Conservation (phyloP, 1,140 invertebrate species). For the Drosophila pectinifera region DNA sequence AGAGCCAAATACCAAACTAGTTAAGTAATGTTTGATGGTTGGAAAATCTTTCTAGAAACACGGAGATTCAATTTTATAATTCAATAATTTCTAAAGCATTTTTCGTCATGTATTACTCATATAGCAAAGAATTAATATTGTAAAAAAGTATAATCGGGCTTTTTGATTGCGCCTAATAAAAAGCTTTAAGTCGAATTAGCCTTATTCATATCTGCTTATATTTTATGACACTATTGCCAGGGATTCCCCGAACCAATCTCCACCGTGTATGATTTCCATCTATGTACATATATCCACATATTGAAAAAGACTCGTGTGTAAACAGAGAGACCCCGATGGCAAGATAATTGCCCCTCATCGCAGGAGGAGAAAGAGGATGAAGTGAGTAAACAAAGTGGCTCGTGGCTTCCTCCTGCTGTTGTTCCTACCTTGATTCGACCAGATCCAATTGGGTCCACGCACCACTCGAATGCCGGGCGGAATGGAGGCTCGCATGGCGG, state of each 20-base stretch:
- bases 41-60: background rate
- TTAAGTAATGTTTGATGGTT: background rate
- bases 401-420: slow-evolving; percentile 13
- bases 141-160: no score
- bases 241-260: slow-evolving; percentile 7
- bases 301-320: slow-evolving; percentile 46
- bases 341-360: slow-evolving; percentile 57
- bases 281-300: slow-evolving; percentile 2
- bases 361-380: background rate
- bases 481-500: slow-evolving; percentile 78
- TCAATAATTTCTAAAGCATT: background rate
- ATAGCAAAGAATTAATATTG: background rate
- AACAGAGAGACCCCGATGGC: slow-evolving; percentile 28
- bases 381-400: slow-evolving; percentile 62
- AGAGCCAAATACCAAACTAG: background rate
- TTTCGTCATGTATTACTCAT: background rate
- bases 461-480: slow-evolving; percentile 91
- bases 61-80: background rate
- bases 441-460: slow-evolving; percentile 93
- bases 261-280: slow-evolving; percentile 16
- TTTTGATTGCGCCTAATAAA: background rate
- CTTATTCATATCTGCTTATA: background rate
- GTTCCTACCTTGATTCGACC: slow-evolving; percentile 88
- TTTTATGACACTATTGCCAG: slow-evolving; percentile 7
- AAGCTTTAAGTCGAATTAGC: background rate